Conservation (phyloP, 2,797 vertebrate genomes). For the Siniperca obscura region DNA sequence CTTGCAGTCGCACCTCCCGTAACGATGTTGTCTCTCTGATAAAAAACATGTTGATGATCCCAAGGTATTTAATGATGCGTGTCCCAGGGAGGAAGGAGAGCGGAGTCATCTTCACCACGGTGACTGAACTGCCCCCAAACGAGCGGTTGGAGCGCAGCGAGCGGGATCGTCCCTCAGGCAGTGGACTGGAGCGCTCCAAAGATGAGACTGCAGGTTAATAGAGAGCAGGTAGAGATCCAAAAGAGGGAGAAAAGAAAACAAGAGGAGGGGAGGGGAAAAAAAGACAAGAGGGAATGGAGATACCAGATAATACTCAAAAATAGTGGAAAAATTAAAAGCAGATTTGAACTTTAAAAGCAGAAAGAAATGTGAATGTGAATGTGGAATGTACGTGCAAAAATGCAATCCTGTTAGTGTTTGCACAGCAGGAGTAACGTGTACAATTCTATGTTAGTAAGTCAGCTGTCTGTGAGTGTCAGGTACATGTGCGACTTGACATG, state of each 20-base stretch:
- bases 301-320: slow-evolving; percentile 70
- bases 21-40: slow-evolving; percentile 98
- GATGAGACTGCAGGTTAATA: slow-evolving; percentile 87
- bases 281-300: slow-evolving; percentile 57
- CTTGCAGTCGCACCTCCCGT: slow-evolving; percentile 89
- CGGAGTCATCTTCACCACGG: slow-evolving; percentile 98
- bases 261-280: slow-evolving; percentile 11
- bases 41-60: slow-evolving; percentile 99
- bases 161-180: slow-evolving; percentile 90
- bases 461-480: slow-evolving; percentile 6
- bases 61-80: slow-evolving; percentile 96
- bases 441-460: slow-evolving; percentile 11
- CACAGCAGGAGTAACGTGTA: slow-evolving; percentile 31
- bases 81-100: slow-evolving; percentile 96
- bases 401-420: slow-evolving; percentile 33
- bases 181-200: slow-evolving; percentile 91
- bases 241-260: slow-evolving; percentile 32
- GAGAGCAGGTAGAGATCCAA: slow-evolving; percentile 45
- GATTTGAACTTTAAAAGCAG: slow-evolving; percentile 69
- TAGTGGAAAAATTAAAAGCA: slow-evolving; percentile 49
- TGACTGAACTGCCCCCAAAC: slow-evolving; percentile 86
- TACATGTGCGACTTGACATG: slow-evolving; percentile 45
- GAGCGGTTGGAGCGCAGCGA: slow-evolving; percentile 88
- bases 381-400: slow-evolving; percentile 59
- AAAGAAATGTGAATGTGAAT: slow-evolving; percentile 59